A percentile compares a stretch with the other conserved stretches of the same genome.
Conservation (phyloP, 1,140 invertebrate species). For the Wasmannia auropunctata region DNA sequence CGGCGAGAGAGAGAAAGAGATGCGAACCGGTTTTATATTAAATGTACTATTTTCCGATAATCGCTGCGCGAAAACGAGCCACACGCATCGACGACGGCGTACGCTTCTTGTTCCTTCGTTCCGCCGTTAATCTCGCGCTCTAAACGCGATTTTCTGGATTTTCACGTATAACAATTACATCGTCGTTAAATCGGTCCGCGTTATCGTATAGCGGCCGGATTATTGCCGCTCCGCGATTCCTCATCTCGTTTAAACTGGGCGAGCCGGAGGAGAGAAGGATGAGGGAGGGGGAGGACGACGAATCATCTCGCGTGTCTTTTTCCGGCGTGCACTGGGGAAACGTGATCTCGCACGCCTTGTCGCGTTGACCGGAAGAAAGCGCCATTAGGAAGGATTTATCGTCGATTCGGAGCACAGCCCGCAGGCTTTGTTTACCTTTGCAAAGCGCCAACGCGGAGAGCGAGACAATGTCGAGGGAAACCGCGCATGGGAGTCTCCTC, state of each 20-base stretch:
- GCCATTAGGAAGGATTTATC: conserved; percentile 54
- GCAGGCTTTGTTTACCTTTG: conserved; percentile 46
- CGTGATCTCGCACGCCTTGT: conserved; percentile 16
- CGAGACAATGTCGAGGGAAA: conserved; percentile 36
- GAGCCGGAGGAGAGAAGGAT: neutral
- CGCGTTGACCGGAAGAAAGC: conserved; percentile 49
- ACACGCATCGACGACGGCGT: neutral
- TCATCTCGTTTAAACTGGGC: conserved; percentile 2
- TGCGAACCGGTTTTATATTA: conserved; percentile 23
- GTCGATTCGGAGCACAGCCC: conserved; percentile 2
- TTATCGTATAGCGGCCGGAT: conserved; percentile 8
- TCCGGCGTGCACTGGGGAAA: neutral
- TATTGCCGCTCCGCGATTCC: conserved; percentile 14
- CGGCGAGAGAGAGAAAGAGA: too few relatives aligned
- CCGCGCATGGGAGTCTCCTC: neutral
- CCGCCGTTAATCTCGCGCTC: neutral
- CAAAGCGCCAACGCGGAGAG: conserved; percentile 29
- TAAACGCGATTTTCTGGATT: conserved; percentile 10
- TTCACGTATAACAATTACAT: conserved; percentile 32
- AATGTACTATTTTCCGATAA: conserved; percentile 15
- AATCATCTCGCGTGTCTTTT: neutral
- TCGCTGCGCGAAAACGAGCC: neutral
- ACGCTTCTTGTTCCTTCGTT: neutral
- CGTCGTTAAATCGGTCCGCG: conserved; percentile 16
- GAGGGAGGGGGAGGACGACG: neutral